A percentile compares a stretch with the other conserved stretches of the same genome.
Conservation (phyloP, 2,888 invertebrate genomes). For the Isotomurus palustris region DNA sequence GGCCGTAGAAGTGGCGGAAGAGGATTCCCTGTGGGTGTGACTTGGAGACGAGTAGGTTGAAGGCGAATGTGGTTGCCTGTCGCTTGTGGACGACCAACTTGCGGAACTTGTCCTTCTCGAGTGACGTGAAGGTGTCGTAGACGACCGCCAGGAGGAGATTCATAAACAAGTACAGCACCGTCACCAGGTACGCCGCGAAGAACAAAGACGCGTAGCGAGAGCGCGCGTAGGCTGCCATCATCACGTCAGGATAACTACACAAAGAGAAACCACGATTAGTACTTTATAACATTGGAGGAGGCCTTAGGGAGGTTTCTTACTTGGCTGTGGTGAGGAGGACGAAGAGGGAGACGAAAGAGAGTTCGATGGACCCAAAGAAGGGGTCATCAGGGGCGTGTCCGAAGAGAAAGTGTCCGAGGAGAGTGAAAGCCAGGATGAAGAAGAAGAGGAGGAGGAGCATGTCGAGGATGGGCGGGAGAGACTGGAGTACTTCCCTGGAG, state of each 20-base stretch:
- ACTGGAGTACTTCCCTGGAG: slow-evolving; percentile 58
- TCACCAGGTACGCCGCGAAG: slow-evolving; percentile 78
- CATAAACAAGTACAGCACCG: slow-evolving; percentile 81
- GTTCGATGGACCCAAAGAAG: slow-evolving; percentile 71
- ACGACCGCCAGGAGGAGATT: slow-evolving; percentile 87
- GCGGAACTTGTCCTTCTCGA: slow-evolving; percentile 79
- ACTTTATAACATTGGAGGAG: slow-evolving; percentile 4
- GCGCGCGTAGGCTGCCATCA: slow-evolving; percentile 82
- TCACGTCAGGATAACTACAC: slow-evolving; percentile 81
- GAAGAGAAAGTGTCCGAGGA: slow-evolving; percentile 77
- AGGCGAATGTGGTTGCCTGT: slow-evolving; percentile 74
- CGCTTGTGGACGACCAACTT: slow-evolving; percentile 75
- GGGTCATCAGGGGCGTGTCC: slow-evolving; percentile 64
- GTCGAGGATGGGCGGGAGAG: slow-evolving; percentile 79
- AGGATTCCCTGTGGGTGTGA: slow-evolving; percentile 61
- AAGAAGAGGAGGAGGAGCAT: slow-evolving; percentile 79
- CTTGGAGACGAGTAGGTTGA: slow-evolving; percentile 71
- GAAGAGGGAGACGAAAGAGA: slow-evolving; percentile 82
- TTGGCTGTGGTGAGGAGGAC: slow-evolving; percentile 86
- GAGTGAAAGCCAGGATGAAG: slow-evolving; percentile 75
- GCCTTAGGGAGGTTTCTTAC: slow-evolving; percentile 56
- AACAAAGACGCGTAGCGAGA: slow-evolving; percentile 79
- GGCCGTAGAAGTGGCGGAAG: slow-evolving; percentile 72
- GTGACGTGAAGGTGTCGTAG: slow-evolving; percentile 80
- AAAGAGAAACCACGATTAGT: slow-evolving; percentile 7